Conservation (phyloP, 64 coral and sea anemone species). For the Orbicella faveolata region DNA sequence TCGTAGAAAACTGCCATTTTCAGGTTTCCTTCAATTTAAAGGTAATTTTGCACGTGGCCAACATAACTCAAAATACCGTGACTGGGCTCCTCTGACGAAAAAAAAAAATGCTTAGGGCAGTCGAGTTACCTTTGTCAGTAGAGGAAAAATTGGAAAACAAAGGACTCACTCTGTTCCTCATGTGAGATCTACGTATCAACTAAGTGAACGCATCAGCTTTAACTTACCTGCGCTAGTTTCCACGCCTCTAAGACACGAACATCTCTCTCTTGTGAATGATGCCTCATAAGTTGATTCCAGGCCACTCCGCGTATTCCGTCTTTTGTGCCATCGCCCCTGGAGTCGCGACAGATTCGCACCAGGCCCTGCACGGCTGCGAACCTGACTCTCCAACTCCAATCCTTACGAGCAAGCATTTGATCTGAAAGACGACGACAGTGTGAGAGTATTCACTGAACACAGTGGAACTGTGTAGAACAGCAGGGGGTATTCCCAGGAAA, state of each 20-base stretch:
- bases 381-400: slow-evolving; percentile 94
- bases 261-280: slow-evolving; percentile 77
- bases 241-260: slow-evolving; percentile 79
- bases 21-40: no score
- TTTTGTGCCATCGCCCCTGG: slow-evolving; percentile 60
- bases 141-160: no score
- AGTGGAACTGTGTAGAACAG: not conserved
- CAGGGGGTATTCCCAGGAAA: no score
- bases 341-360: slow-evolving; percentile 84
- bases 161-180: not conserved
- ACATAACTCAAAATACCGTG: no score
- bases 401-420: not conserved
- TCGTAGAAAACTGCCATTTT: no score
- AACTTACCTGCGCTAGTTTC: slow-evolving; percentile 78
- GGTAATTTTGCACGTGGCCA: no score
- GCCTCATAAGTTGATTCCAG: slow-evolving; percentile 80
- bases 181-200: not conserved
- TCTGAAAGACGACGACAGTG: not conserved
- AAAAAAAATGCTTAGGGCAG: no score
- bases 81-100: no score
- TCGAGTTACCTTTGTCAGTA: no score
- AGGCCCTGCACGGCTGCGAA: slow-evolving; percentile 92
- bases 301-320: slow-evolving; percentile 79
- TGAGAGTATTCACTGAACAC: no score
- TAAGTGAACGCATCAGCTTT: not conserved